phyloP scores from a whole-genome alignment of 2,888 invertebrate species.

The Clivina fossor region DNA sequence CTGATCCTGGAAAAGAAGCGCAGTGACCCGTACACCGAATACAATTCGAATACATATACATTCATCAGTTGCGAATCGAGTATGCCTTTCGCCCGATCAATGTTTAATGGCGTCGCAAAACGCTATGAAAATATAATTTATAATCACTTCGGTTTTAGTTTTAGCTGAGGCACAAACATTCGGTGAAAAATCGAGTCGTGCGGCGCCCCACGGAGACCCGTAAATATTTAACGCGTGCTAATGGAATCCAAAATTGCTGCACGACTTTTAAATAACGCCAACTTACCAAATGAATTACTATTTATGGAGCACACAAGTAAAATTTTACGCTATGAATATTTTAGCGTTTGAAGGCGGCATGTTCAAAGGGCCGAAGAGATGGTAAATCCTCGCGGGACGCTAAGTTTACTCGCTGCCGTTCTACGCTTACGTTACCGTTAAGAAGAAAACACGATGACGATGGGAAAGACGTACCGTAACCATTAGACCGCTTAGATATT shows the following conservation, averaged over 20 bases:
- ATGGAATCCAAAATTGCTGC: conserved; percentile 34
- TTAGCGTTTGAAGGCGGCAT: conserved; percentile 42
- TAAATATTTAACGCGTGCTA: conserved; percentile 33
- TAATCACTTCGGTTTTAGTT: conserved; percentile 34
- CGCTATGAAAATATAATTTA: conserved; percentile 35
- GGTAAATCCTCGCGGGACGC: conserved; percentile 21
- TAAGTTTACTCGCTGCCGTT: conserved; percentile 35
- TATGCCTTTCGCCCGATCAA: conserved; percentile 20
- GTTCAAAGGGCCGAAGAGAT: conserved; percentile 27
- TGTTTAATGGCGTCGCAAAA: conserved; percentile 18
- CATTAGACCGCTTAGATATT: conserved; percentile 34
- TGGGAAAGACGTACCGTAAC: conserved; percentile 12
- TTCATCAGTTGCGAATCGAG: too few species aligned
- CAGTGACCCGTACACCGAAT: too few species aligned
- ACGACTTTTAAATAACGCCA: conserved; percentile 35
- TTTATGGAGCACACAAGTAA: conserved; percentile 43
- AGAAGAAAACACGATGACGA: conserved; percentile 22
- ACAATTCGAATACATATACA: too few species aligned
- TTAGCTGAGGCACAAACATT: too few species aligned
- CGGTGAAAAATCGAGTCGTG: conserved; percentile 20
- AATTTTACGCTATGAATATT: conserved; percentile 47
- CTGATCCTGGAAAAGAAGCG: too few species aligned
- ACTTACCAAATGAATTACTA: conserved; percentile 42
- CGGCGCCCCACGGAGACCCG: conserved; percentile 15
- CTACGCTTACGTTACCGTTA: too few species aligned